A percentile compares a stretch with the other conserved stretches of the same genome.
Conservation (phyloP, 2,797 vertebrate species). For the Botia kubotai region DNA sequence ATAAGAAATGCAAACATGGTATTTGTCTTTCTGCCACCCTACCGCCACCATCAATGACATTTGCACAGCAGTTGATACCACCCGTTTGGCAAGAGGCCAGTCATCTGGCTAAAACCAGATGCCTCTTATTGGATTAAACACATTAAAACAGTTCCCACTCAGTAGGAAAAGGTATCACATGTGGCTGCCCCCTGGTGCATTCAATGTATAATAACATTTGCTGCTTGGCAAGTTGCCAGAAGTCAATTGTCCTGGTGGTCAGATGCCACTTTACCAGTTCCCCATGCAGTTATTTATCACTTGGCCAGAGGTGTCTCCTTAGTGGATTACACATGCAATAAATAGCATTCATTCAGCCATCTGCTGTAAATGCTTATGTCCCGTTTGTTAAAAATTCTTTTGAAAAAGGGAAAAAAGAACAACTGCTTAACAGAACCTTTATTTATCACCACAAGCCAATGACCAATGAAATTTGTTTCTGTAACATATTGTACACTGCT, state of each 20-base stretch:
- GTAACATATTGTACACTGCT: no score
- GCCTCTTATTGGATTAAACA: conserved; percentile 32
- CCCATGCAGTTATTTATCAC: neutral
- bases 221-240: neutral
- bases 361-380: neutral
- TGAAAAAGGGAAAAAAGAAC: neutral
- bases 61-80: conserved; percentile 23
- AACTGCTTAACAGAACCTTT: neutral
- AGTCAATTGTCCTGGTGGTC: conserved; percentile 12
- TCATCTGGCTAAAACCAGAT: conserved; percentile 4
- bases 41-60: neutral
- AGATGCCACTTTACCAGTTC: conserved; percentile 11
- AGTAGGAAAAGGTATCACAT: conserved; percentile 16
- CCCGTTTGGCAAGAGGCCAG: neutral
- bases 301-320: conserved; percentile 1
- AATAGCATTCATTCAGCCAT: neutral
- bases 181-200: conserved; percentile 20
- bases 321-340: conserved; percentile 2
- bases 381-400: neutral
- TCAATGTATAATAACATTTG: conserved; percentile 19
- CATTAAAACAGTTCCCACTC: conserved; percentile 11
- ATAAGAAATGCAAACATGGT: no score
- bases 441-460: no score
- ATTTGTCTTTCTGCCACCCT: no score
- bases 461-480: no score